Evolutionary conservation across 2,888 invertebrate species (phyloP).

Genomic region (Monochamus alternatus): DNA sequence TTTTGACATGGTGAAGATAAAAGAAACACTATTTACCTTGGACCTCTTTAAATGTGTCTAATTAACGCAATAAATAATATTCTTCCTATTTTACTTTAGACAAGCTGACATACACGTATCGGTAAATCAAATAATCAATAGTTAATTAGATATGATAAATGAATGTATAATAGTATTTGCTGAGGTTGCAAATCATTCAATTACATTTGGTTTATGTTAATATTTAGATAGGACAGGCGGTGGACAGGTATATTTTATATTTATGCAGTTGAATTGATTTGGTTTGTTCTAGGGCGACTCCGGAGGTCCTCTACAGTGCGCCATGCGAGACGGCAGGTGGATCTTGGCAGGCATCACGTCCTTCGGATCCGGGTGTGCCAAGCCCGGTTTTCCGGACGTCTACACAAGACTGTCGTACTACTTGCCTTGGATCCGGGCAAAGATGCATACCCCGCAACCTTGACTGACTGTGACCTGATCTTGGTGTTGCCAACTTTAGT

Average conservation of each 20-base stretch:
- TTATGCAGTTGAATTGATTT: not conserved
- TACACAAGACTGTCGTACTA: constrained; percentile 90
- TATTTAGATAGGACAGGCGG: no score
- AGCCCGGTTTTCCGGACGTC: constrained; percentile 91
- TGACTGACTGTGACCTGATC: constrained; percentile 45
- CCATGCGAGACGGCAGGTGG: constrained; percentile 86
- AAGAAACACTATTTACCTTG: not conserved
- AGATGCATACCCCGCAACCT: constrained; percentile 58
- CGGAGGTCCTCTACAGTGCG: constrained; percentile 91
- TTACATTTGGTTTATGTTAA: no score
- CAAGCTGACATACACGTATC: no score
- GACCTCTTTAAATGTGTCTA: not conserved
- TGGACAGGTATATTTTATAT: no score
- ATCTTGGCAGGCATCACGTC: constrained; percentile 91
- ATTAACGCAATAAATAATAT: not conserved
- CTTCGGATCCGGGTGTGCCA: constrained; percentile 93
- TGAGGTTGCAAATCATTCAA: no score
- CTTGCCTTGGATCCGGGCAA: constrained; percentile 83
- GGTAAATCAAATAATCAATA: no score
- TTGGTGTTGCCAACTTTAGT: not conserved
- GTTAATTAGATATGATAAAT: no score
- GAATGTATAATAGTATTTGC: no score
- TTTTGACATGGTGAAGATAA: no score
- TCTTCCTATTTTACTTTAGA: not conserved
- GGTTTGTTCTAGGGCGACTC: constrained; percentile 84